Conservation (phyloP, 2,113 vertebrate genomes). For the Dicaeum eximium region DNA sequence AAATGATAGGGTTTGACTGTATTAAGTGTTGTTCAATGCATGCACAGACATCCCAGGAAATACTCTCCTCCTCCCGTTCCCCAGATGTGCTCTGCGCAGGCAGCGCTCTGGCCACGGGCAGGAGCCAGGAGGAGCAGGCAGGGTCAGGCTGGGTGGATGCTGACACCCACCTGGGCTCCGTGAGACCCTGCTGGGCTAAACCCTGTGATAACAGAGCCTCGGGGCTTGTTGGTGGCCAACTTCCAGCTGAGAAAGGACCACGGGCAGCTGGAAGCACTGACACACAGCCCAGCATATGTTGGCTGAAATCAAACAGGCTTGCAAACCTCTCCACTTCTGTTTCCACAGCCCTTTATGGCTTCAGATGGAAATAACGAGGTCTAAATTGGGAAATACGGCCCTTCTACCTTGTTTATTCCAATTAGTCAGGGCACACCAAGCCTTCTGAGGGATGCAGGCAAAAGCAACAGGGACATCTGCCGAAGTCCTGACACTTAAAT, state of each 20-base stretch:
- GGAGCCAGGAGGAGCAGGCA: background rate
- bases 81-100: background rate
- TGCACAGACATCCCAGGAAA: background rate
- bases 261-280: background rate
- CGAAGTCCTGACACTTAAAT: slow-evolving; percentile 34
- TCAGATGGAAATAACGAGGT: background rate
- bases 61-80: background rate
- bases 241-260: background rate
- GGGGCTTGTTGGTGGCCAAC: background rate
- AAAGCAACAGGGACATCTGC: slow-evolving; percentile 26
- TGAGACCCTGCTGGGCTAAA: background rate
- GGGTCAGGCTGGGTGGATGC: background rate
- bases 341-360: background rate
- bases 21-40: slow-evolving; percentile 11
- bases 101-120: background rate
- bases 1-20: slow-evolving; percentile 48
- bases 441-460: background rate
- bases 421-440: background rate
- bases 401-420: background rate
- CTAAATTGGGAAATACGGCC: background rate
- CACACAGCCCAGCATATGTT: fast-evolving
- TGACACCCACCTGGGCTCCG: background rate
- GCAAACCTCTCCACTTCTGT: slow-evolving; percentile 2
- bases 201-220: background rate
- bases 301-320: background rate